Percentiles rank a stretch among this genome's conserved stretches.
Evolutionary conservation across 2,113 vertebrate species (phyloP).

Genomic region (Puffinus mauretanicus): DNA sequence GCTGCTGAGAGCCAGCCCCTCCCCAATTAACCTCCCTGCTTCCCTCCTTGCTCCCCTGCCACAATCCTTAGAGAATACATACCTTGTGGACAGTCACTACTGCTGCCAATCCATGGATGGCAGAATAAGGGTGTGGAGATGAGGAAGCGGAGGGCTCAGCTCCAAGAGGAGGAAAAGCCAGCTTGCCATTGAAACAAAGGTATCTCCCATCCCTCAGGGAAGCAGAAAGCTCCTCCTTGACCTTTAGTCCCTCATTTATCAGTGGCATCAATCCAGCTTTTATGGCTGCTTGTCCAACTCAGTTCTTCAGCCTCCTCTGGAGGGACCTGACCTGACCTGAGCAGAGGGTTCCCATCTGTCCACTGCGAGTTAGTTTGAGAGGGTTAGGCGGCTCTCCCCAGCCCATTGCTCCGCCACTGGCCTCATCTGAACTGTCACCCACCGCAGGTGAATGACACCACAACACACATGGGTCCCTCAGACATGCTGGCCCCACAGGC

Average conservation of each 20-base stretch:
- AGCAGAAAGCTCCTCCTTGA: neutral
- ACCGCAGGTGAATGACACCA: neutral
- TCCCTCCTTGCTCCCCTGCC: neutral
- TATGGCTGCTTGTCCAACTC: neutral
- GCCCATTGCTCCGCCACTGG: neutral
- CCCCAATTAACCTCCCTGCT: neutral
- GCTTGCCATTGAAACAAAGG: neutral
- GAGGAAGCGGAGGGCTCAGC: neutral
- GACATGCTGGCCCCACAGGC: neutral
- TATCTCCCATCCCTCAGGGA: neutral
- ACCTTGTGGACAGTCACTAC: neutral
- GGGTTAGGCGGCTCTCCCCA: neutral
- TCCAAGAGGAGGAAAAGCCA: neutral
- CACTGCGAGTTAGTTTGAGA: neutral
- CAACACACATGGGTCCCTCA: neutral
- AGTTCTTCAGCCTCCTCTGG: neutral
- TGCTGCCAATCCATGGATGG: neutral
- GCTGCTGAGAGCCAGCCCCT: neutral
- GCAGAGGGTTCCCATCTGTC: neutral
- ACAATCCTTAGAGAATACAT: neutral
- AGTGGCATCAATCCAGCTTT: constrained; percentile 10
- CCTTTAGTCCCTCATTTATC: constrained; percentile 28
- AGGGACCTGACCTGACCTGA: neutral
- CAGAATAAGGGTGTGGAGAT: neutral
- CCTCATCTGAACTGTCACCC: neutral